Base-by-base conservation (phyloP, 1,140 invertebrate species). In the Sesamia nonagrioides region DNA sequence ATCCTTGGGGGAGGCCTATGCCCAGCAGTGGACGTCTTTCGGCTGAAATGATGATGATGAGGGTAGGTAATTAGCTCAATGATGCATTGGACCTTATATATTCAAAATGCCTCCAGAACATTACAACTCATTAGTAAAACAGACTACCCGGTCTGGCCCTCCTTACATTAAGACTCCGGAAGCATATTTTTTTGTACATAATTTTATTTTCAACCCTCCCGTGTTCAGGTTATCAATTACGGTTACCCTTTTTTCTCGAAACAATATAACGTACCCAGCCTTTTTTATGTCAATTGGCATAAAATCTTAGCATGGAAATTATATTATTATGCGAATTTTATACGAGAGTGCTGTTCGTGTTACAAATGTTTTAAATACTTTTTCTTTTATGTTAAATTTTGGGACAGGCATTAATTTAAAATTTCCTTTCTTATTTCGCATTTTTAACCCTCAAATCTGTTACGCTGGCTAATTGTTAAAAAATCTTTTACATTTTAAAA, bases 211-310 rank as follows among this genome's bases (percentile, higher is more conserved):
- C 58, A 63, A 75, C 73, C 73, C 73, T 63, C 42, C 72, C 73
- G 73, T 75, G 73, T 61, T 63, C 73, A 35, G 58, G 73, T 75
- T 75, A 75, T 75, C 73, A 75, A 75, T 75, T 75, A 75, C 58
- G 73, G 73, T 75, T 50, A 63, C 73, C 73, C 73, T 61, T 75
- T 75, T 63, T 45, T 75, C 73, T 50, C 58, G 37, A 61, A 75
- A 75, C 56, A 75, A 61, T 63, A 75, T 75, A 75, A 63, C 58
- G 42, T 17, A 61, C 42, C 58, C 13, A 63, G 73, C 73, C 58
- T 52, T 63, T 75, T 75, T 75, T 75, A 75, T 63, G 58, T 58
- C 73, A 61, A 75, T 75, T 63, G 73, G 58, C 40, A 68, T 21
- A 68, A 68, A 68, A 68, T 48, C 9, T 75, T 61, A 56, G 72